A percentile compares a stretch with the other conserved stretches of the same genome.
Conservation (phyloP, 2,888 invertebrate genomes). For the Limnephilus auricula region DNA sequence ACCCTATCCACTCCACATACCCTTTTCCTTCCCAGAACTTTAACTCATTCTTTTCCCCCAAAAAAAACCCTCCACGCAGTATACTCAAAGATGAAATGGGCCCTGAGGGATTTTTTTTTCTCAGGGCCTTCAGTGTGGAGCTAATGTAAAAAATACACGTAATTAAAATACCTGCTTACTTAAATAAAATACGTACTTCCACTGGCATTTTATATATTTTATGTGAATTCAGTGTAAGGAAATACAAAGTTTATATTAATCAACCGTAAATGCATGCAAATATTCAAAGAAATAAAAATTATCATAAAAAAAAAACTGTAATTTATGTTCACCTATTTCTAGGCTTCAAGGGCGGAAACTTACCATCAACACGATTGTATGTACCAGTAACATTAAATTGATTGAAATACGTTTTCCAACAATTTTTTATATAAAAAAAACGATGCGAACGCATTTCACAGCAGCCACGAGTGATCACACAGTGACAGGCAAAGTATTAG, state of each 20-base stretch:
- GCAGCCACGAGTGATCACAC: not conserved
- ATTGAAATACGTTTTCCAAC: not conserved
- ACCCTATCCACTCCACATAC: too few species aligned
- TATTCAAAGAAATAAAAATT: too few species aligned
- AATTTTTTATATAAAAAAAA: not conserved
- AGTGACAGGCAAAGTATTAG: not conserved
- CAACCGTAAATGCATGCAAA: too few species aligned
- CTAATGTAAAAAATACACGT: not conserved
- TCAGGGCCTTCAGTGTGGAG: not conserved
- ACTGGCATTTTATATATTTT: not conserved
- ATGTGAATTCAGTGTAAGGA: not conserved
- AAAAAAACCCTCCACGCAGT: too few species aligned
- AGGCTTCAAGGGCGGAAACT: not conserved
- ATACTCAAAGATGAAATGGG: too few species aligned
- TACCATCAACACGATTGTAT: not conserved
- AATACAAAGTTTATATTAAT: not conserved
- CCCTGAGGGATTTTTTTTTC: too few species aligned
- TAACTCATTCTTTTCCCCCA: too few species aligned
- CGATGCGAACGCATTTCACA: not conserved
- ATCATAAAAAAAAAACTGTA: not conserved
- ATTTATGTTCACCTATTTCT: not conserved
- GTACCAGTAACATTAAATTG: not conserved
- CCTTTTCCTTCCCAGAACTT: too few species aligned
- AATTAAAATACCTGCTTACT: not conserved
- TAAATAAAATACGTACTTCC: not conserved